Conservation (phyloP, 1,140 invertebrate species). For the Daktulosphaira vitifoliae region DNA sequence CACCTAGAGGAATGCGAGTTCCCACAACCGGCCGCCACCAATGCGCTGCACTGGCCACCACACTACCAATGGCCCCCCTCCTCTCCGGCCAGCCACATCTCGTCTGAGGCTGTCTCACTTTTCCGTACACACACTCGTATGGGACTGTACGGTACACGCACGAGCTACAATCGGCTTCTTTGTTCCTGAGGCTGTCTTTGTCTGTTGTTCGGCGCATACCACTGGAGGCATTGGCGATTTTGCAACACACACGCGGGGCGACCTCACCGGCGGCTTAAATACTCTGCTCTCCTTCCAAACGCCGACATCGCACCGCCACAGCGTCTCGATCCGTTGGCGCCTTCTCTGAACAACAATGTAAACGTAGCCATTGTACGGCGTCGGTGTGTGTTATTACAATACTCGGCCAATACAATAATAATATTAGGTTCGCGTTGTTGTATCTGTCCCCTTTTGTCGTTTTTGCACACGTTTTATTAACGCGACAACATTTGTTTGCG, state of each 20-base stretch:
- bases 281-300: neutral
- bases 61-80: neutral
- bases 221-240: no score
- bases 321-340: slow-evolving; percentile 8
- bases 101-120: neutral
- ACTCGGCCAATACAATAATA: neutral
- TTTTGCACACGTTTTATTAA: neutral
- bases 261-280: no score
- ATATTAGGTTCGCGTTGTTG: slow-evolving; percentile 16
- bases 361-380: slow-evolving; percentile 7
- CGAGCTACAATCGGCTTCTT: no score
- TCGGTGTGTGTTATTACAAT: neutral
- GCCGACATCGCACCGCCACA: slow-evolving; percentile 1
- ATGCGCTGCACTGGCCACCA: slow-evolving; percentile 13
- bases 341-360: slow-evolving; percentile 22
- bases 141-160: no score
- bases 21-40: slow-evolving; percentile 16
- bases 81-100: neutral
- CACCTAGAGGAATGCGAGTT: slow-evolving; percentile 30
- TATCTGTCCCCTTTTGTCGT: slow-evolving; percentile 18
- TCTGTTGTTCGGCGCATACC: no score
- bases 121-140: neutral
- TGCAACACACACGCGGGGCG: no score
- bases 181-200: no score
- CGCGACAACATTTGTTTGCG: neutral